Percentiles rank a stretch among this genome's conserved stretches.
Conservation (phyloP, 1,140 invertebrate genomes). For the Phymorhynchus buccinoides region DNA sequence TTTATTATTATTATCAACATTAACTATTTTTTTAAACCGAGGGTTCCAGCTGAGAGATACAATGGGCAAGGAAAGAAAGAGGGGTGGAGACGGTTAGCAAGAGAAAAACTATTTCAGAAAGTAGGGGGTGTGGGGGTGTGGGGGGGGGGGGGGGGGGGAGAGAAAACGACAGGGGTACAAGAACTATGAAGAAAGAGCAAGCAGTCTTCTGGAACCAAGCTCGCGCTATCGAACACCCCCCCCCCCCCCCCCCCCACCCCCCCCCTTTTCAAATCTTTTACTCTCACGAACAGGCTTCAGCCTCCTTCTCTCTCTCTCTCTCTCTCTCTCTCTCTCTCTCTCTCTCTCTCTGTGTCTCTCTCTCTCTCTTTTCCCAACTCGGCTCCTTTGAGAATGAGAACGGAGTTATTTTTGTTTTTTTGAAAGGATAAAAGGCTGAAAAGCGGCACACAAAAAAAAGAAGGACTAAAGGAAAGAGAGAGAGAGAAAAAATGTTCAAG, state of each 20-base stretch:
- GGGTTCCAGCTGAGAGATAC: neutral
- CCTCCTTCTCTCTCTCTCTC: neutral
- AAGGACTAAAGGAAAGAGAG: neutral
- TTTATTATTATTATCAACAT: too few relatives aligned
- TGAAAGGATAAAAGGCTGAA: neutral
- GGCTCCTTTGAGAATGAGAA: neutral
- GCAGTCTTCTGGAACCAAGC: neutral
- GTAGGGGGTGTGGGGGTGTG: neutral
- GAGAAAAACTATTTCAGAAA: too few relatives aligned
- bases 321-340: too few relatives aligned
- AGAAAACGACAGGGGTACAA: neutral
- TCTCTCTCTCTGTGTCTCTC: too few relatives aligned
- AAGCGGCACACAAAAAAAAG: too few relatives aligned
- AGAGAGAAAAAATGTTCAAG: neutral
- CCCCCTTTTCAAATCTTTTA: slow-evolving; percentile 13
- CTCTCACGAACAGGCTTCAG: neutral
- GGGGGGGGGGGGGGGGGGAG: neutral
- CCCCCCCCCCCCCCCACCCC: too few relatives aligned
- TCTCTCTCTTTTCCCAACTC: neutral
- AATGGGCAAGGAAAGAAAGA: neutral
- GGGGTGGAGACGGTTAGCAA: too few relatives aligned
- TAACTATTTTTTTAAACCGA: too few relatives aligned
- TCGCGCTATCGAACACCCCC: slow-evolving; percentile 11
- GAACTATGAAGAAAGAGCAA: neutral
- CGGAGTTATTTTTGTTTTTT: too few relatives aligned